Evolutionary conservation across 2,113 vertebrate genomes (phyloP).

Genomic region (Centrocercus urophasianus): DNA sequence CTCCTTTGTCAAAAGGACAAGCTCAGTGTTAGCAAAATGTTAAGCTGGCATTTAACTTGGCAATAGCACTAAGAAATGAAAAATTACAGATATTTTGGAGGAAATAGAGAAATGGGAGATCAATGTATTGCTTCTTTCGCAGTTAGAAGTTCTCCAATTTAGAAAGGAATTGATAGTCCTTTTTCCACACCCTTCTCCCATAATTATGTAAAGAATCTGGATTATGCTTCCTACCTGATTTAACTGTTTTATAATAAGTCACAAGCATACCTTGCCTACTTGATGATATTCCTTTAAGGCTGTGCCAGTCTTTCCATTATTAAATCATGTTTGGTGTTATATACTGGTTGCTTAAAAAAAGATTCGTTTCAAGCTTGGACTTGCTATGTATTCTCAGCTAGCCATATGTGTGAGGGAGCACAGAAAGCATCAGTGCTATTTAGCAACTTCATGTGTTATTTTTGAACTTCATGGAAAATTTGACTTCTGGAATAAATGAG

Average conservation of each 20-base stretch:
- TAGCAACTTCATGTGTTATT: background rate
- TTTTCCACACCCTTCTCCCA: slow-evolving; percentile 48
- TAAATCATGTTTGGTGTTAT: slow-evolving; percentile 68
- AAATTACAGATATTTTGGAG: background rate
- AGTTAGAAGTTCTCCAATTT: background rate
- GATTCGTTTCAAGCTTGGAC: slow-evolving; percentile 51
- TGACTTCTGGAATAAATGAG: background rate
- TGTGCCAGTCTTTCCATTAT: slow-evolving; percentile 73
- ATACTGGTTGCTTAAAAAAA: slow-evolving; percentile 49
- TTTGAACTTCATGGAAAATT: background rate
- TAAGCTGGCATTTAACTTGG: background rate
- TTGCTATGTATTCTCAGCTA: slow-evolving; percentile 40
- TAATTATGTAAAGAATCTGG: slow-evolving; percentile 72
- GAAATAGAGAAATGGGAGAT: background rate
- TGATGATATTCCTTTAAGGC: slow-evolving; percentile 66
- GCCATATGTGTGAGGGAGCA: slow-evolving; percentile 59
- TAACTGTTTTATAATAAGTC: slow-evolving; percentile 64
- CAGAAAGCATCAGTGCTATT: background rate
- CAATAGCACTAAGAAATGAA: background rate
- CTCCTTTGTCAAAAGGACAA: background rate
- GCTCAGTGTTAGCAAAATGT: background rate
- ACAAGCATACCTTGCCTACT: slow-evolving; percentile 56
- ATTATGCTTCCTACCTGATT: slow-evolving; percentile 60
- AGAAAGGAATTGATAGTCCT: slow-evolving; percentile 30
- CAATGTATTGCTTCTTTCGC: background rate